Base-by-base conservation (phyloP, 1,140 invertebrate genomes). In the Cherax quadricarinatus region DNA sequence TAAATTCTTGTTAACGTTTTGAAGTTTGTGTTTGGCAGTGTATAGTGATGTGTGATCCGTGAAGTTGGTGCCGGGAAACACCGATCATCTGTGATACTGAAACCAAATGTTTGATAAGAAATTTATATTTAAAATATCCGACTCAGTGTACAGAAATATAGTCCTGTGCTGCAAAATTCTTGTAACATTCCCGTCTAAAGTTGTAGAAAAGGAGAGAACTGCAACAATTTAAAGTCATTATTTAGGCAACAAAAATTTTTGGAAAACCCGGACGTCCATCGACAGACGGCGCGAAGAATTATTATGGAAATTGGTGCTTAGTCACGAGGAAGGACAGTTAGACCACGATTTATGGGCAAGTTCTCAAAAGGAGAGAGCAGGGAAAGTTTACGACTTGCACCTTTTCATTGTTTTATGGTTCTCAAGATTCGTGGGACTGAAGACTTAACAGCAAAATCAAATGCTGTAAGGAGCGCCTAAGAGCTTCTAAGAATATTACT, bases 251-350 rank as follows among this genome's bases (percentile, higher is more conserved):
- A 75, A 6, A 75, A 75, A 75, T 75, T 30, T 75, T 24, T n/a
- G 24, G 62, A 5, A 70, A 30, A 75, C 70, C 70, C 24, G 70
- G 70, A 75, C 70, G 70, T 75, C n/a, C 24, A 30, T 75, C n/a
- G 70, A 75, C n/a, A 75, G n/a, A 75, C 70, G 70, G 70, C 24
- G 70, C 70, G 24, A 75, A 75, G 24, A 75, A 75, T 75, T 75
- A 75, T 75, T 30, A 75, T 75, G 70, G 70, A 75, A 75, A 75
- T 75, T 75, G 70, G 70, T 75, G 70, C 70, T 75, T 75, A 75
- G 70, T 75, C 70, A 75, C 70, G 18, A 30, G 24, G 70, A 75
- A 75, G 21, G 70, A 75, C 70, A 75, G 70, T 75, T 75, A 75
- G 70, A 75, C n/a, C 70, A 12, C 14, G 70, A 75, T 75, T 75